These are phyloP conservation scores for Megamerina dolium DNA, from an alignment of 2,888 invertebrate species.

Conservation along the genomic window DNA sequence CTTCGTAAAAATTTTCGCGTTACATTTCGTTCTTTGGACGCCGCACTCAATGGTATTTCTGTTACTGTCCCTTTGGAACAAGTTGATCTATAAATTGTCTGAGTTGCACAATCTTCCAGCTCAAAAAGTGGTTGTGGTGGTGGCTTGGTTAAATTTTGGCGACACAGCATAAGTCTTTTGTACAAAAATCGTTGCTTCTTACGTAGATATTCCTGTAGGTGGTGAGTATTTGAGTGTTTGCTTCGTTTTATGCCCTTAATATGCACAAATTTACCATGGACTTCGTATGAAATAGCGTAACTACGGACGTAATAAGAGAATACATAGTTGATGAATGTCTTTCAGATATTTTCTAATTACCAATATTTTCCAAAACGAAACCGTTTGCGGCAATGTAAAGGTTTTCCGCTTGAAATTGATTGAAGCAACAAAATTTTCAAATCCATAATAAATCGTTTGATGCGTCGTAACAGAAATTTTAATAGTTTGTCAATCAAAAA, in stretches of 20 bases:
- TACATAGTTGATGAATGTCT: too few relatives aligned
- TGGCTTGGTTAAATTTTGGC: too few relatives aligned
- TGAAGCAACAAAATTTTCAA: constrained; percentile 20
- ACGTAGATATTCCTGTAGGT: too few relatives aligned
- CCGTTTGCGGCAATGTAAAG: constrained; percentile 13
- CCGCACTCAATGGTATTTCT: not conserved
- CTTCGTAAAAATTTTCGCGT: too few relatives aligned
- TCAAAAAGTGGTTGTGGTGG: not conserved
- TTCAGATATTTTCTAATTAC: too few relatives aligned
- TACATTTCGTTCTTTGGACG: constrained; percentile 10
- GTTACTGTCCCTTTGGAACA: constrained; percentile 8
- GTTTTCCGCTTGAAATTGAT: constrained; percentile 18
- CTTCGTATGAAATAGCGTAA: constrained; percentile 11
- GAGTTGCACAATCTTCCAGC: constrained; percentile 6
- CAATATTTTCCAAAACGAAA: constrained; percentile 18
- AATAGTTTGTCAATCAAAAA: not conserved
- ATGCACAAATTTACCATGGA: constrained; percentile 12
- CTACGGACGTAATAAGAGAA: constrained; percentile 1
- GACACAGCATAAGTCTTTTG: too few relatives aligned
- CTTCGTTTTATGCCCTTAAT: constrained; percentile 10
- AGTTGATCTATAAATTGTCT: constrained; percentile 2
- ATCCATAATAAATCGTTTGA: constrained; percentile 17
- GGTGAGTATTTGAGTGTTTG: too few relatives aligned
- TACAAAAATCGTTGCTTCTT: constrained; percentile 1
- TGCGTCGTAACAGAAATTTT: not conserved